Percentiles rank a stretch among this genome's conserved stretches.
phyloP scores from a whole-genome alignment of 2,888 invertebrate genomes.

The Megastigmus dorsalis region DNA sequence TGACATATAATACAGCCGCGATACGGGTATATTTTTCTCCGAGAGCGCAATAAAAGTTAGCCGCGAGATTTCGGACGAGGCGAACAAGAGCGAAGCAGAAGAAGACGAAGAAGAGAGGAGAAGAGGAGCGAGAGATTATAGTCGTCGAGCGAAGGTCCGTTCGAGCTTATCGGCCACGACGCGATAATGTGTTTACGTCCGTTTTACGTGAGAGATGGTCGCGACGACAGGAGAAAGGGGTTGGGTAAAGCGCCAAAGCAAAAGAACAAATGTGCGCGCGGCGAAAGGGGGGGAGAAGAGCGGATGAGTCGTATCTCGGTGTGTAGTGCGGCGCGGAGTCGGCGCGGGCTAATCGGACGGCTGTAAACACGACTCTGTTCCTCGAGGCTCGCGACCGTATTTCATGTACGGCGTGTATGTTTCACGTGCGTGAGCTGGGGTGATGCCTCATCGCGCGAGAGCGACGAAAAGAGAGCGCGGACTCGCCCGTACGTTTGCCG shows the following conservation, averaged over 20 bases:
- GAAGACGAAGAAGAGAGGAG: neutral
- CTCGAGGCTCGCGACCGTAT: neutral
- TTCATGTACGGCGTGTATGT: too few relatives aligned
- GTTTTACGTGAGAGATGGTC: slow-evolving; percentile 8
- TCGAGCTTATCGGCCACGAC: slow-evolving; percentile 11
- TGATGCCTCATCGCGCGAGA: neutral
- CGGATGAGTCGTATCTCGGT: neutral
- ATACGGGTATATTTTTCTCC: neutral
- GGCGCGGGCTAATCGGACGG: slow-evolving; percentile 1
- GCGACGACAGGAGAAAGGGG: neutral
- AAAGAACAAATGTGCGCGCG: too few relatives aligned
- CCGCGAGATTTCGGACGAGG: too few relatives aligned
- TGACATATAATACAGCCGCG: slow-evolving; percentile 56
- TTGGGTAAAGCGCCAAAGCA: too few relatives aligned
- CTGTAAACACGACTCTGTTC: slow-evolving; percentile 9
- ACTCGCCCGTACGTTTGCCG: neutral
- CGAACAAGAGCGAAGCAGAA: neutral
- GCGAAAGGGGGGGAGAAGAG: too few relatives aligned
- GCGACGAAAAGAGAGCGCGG: neutral
- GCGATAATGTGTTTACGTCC: slow-evolving; percentile 18
- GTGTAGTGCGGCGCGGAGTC: neutral
- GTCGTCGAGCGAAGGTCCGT: neutral
- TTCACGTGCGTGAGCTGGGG: neutral
- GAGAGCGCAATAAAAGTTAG: neutral
- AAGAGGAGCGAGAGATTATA: slow-evolving; percentile 43